phyloP scores from a whole-genome alignment of 2,113 vertebrate genomes.

The Festucalex cinctus region DNA sequence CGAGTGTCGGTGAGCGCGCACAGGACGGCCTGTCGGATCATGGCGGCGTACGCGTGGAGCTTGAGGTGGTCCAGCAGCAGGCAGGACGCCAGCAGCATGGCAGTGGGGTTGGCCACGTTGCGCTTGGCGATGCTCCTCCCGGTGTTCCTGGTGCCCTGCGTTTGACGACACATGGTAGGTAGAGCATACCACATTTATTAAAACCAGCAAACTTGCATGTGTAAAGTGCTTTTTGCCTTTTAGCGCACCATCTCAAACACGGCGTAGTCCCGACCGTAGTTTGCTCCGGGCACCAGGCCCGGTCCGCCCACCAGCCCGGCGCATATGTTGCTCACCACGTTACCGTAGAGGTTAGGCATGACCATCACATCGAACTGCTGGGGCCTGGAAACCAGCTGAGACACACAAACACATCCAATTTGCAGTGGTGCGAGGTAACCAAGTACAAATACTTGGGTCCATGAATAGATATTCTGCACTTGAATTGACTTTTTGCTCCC shows the following conservation, averaged over 20 bases:
- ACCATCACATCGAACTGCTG: conserved; percentile 87
- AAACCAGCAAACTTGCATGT: too few species aligned
- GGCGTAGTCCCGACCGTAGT: conserved; percentile 76
- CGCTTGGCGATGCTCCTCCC: conserved; percentile 80
- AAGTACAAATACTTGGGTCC: too few species aligned
- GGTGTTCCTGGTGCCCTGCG: conserved; percentile 81
- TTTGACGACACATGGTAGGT: too few species aligned
- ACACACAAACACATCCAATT: not conserved
- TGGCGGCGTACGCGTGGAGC: conserved; percentile 73
- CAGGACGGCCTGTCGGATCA: conserved; percentile 78
- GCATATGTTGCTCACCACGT: conserved; percentile 82
- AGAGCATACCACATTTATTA: too few species aligned
- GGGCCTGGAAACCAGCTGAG: conserved; percentile 78
- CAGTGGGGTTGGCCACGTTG: conserved; percentile 81
- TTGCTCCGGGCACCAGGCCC: conserved; percentile 73
- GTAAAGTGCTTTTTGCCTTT: not conserved
- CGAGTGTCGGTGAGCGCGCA: conserved; percentile 73
- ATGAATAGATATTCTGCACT: too few species aligned
- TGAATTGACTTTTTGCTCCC: too few species aligned
- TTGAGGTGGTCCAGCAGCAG: conserved; percentile 80
- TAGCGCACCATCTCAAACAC: conserved; percentile 84
- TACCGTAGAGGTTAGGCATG: conserved; percentile 86
- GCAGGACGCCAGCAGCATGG: conserved; percentile 79
- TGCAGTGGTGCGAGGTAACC: not conserved
- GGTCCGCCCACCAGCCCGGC: conserved; percentile 78